phyloP scores from a whole-genome alignment of 2,888 invertebrate genomes.

The Ctena decussata region DNA sequence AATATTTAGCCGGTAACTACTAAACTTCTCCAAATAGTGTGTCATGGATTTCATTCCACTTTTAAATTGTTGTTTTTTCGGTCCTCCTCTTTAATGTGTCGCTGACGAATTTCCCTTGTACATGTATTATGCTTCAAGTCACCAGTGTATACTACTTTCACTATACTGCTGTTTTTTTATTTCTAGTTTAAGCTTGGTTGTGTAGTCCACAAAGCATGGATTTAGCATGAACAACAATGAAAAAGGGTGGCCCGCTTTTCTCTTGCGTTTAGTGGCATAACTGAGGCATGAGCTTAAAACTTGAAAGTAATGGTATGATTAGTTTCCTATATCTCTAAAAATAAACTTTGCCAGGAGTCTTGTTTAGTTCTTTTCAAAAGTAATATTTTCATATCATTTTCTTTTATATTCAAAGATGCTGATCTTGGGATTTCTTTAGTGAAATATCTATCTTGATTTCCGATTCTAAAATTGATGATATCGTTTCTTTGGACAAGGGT shows the following conservation, averaged over 20 bases:
- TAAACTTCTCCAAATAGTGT: neutral
- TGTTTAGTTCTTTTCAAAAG: neutral
- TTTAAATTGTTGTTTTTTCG: neutral
- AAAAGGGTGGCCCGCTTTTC: neutral
- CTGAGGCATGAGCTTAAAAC: neutral
- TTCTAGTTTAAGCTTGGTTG: neutral
- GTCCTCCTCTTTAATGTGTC: neutral
- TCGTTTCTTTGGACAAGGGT: neutral
- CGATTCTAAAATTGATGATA: neutral
- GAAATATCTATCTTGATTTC: neutral
- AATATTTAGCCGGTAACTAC: neutral
- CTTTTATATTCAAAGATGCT: neutral
- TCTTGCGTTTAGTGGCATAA: neutral
- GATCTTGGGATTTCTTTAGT: neutral
- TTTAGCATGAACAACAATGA: neutral
- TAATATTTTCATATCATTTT: neutral
- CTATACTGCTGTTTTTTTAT: neutral
- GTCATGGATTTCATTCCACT: neutral
- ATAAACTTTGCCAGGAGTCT: conserved; percentile 2
- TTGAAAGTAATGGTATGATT: conserved; percentile 7
- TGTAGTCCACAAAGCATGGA: neutral
- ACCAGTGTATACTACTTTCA: neutral
- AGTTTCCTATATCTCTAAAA: neutral
- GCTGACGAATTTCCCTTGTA: neutral
- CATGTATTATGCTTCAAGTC: neutral